Percentiles rank a stretch among this genome's conserved stretches.
Conservation (phyloP, 2,113 vertebrate genomes). For the Aplodontia rufa region DNA sequence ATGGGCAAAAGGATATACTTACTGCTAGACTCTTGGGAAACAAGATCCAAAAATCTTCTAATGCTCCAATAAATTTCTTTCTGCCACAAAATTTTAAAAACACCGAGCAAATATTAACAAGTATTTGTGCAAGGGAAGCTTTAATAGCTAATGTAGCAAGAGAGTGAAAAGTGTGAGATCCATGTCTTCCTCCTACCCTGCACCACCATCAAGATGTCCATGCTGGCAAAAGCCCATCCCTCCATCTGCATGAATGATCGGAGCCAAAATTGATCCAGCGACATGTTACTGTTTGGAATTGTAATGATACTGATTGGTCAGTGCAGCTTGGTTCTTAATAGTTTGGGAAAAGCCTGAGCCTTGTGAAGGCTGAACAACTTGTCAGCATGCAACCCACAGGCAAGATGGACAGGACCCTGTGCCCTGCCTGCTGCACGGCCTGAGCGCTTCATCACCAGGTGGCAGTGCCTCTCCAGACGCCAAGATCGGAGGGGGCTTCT, state of each 20-base stretch:
- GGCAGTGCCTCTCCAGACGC: not conserved
- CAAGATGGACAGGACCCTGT: not conserved
- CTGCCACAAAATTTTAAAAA: constrained; percentile 65
- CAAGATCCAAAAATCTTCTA: constrained; percentile 58
- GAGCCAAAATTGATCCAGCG: not conserved
- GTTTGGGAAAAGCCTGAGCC: not conserved
- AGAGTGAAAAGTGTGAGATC: not conserved
- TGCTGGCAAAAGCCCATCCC: not conserved
- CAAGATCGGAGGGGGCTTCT: constrained; percentile 40
- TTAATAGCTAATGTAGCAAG: constrained; percentile 30
- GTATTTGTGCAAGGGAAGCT: constrained; percentile 29
- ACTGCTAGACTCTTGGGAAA: constrained; percentile 44
- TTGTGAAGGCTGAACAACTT: not conserved
- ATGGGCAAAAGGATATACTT: constrained; percentile 36
- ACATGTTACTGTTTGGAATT: not conserved
- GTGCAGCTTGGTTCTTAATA: not conserved
- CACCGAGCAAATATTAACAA: constrained; percentile 68
- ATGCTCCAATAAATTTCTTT: constrained; percentile 52
- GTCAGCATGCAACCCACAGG: not conserved
- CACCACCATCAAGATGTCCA: not conserved
- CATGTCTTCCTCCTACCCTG: not conserved
- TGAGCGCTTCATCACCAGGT: not conserved
- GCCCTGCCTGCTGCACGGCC: not conserved
- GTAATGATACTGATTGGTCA: not conserved
- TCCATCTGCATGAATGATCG: not conserved